Conservation (phyloP, 2,888 invertebrate genomes). For the Drosophila austrosaltans region DNA sequence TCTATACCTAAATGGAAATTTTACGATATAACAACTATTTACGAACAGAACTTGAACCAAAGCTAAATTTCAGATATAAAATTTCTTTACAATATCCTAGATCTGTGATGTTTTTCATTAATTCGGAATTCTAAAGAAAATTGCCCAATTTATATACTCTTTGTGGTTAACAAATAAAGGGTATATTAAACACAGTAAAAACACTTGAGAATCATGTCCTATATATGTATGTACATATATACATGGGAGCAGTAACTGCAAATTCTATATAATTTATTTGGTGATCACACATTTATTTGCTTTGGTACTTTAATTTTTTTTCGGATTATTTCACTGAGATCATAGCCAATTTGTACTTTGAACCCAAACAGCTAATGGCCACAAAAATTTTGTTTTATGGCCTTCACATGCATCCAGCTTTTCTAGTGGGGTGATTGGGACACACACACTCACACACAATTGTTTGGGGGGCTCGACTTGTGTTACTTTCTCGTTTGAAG, state of each 20-base stretch:
- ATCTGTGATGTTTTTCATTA: too few species aligned
- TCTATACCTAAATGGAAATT: too few species aligned
- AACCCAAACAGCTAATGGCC: constrained; percentile 13
- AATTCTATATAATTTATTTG: constrained; percentile 5
- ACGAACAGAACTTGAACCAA: too few species aligned
- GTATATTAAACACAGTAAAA: background rate
- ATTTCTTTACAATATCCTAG: too few species aligned
- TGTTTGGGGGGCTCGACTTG: background rate
- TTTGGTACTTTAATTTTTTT: background rate
- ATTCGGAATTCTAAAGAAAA: too few species aligned
- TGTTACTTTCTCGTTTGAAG: too few species aligned
- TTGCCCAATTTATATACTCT: background rate
- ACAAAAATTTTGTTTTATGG: background rate
- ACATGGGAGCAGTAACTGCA: background rate
- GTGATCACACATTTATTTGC: background rate
- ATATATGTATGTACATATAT: background rate
- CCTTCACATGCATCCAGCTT: background rate
- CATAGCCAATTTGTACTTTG: background rate
- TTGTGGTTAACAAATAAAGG: background rate
- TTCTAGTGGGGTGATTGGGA: too few species aligned
- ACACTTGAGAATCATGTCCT: background rate
- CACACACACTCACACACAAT: too few species aligned
- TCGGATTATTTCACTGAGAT: background rate
- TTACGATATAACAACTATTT: too few species aligned
- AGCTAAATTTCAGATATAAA: too few species aligned